Percentiles rank a stretch among this genome's conserved stretches.
phyloP scores from a whole-genome alignment of 2,888 invertebrate species.

The Koerneria pararmatus region DNA sequence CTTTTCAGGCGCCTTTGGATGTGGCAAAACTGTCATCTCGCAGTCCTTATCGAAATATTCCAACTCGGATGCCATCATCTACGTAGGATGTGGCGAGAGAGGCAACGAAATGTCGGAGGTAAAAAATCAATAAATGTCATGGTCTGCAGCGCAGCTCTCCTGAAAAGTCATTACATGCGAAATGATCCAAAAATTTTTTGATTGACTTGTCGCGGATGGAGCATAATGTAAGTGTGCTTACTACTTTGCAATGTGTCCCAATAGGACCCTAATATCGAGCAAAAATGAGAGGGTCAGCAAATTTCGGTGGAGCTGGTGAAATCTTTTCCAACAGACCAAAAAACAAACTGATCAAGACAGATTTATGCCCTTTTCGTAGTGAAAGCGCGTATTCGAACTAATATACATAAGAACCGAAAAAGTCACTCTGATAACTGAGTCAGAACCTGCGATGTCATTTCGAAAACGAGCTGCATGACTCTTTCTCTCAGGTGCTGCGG shows the following conservation, averaged over 20 bases:
- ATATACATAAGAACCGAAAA: background rate
- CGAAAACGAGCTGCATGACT: background rate
- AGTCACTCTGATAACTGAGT: too few species aligned
- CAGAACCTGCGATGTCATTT: too few species aligned
- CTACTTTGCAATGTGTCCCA: too few species aligned
- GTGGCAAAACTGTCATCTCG: conserved; percentile 99
- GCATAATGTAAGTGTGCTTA: too few species aligned
- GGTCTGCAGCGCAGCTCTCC: background rate
- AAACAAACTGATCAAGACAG: too few species aligned
- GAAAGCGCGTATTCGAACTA: conserved; percentile 1
- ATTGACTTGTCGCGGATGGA: too few species aligned
- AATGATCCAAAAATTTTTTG: too few species aligned
- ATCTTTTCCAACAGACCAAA: too few species aligned
- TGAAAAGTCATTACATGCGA: too few species aligned
- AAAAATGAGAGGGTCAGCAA: too few species aligned
- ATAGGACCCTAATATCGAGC: too few species aligned
- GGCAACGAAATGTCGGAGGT: conserved; percentile 99
- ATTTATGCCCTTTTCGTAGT: background rate
- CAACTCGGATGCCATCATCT: conserved; percentile 97
- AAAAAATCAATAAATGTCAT: conserved; percentile 18
- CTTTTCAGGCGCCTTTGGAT: conserved; percentile 96
- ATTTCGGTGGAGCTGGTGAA: too few species aligned
- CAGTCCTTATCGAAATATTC: conserved; percentile 98
- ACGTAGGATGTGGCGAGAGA: conserved; percentile 99
- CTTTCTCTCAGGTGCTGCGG: conserved; percentile 68